Evolutionary conservation across 1,140 invertebrate genomes (phyloP), one percentile per base, ranked within the genome.

Genomic region (Sweltsa coloradensis): DNA sequence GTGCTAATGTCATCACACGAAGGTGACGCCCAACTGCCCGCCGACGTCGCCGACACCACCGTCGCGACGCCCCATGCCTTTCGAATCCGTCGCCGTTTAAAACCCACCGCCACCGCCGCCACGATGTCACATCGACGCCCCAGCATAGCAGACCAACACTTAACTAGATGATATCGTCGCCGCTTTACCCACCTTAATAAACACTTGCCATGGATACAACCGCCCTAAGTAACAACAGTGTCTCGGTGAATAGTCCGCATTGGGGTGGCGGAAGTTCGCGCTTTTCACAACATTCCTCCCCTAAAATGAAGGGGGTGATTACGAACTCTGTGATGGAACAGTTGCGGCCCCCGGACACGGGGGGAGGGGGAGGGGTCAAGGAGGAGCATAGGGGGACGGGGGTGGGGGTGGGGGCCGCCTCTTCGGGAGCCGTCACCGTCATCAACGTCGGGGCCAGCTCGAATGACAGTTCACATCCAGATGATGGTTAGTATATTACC

Each of bases 291-390:
- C 24, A 22, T 23, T 40, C 37, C 21, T 40, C 37, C 21, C 16
- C 34, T 18, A 19, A 16, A 36, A 36, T 19, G 21, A 18, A 23
- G 21, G 16, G 16, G 19, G 5, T 19, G 7, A 22, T 40, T 22
- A n/a, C 37, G 21, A 40, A 40, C 37, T 19, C 37, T 40, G 37
- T 40, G 37, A 40, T 40, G 37, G 37, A 40, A 40, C 37, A 40
- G 18, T 6, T 40, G 37, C 21, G 37, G 18, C 37, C 37, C 14
- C 37, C 37, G 16, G 37, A 40, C 14, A 40, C 37, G 19, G 37
- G 37, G 16, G 16, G 37, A n/a, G 16, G 37, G 13, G n/a, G 9
- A 13, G 24, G 37, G 21, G 37, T 40, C n/a, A n/a, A n/a, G n/a
- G 42, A 25, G 27, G 22, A 14, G 5, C 1, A 31, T 26, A 21